Evolutionary conservation across 2,113 vertebrate species (phyloP).

Genomic region (Thamnophis sirtalis): DNA sequence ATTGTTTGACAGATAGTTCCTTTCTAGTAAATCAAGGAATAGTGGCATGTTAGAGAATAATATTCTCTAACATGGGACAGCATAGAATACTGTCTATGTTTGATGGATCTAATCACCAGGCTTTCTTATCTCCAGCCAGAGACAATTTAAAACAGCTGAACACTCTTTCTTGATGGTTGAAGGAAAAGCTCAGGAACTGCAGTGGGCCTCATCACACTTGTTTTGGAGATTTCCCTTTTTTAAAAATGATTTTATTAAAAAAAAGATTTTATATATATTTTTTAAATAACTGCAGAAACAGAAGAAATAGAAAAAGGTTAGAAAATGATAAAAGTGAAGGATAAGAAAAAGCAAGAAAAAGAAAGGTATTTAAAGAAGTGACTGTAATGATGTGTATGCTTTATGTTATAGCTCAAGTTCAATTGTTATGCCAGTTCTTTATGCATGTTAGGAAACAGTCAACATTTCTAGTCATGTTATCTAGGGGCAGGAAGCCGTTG

Average conservation of each 20-base stretch:
- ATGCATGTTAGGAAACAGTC: too few species aligned
- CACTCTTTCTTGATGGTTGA: neutral
- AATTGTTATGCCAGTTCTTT: too few species aligned
- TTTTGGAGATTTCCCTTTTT: neutral
- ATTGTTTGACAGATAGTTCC: neutral
- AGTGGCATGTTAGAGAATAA: neutral
- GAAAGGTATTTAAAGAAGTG: neutral
- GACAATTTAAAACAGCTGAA: neutral
- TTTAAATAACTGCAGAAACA: neutral
- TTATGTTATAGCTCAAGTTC: too few species aligned
- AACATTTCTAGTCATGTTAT: too few species aligned
- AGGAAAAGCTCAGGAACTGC: neutral
- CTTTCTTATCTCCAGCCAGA: neutral
- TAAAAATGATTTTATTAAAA: neutral
- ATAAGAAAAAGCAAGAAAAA: neutral
- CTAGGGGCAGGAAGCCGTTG: too few species aligned
- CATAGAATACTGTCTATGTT: neutral
- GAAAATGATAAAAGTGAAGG: neutral
- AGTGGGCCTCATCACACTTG: neutral
- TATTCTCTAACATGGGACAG: neutral
- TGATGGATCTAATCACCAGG: neutral
- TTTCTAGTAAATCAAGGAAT: neutral
- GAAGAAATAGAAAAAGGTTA: neutral
- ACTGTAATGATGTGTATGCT: too few species aligned
- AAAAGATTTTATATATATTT: neutral